Conservation (phyloP, 2,113 vertebrate species). For the Burhinus oedicnemus region DNA sequence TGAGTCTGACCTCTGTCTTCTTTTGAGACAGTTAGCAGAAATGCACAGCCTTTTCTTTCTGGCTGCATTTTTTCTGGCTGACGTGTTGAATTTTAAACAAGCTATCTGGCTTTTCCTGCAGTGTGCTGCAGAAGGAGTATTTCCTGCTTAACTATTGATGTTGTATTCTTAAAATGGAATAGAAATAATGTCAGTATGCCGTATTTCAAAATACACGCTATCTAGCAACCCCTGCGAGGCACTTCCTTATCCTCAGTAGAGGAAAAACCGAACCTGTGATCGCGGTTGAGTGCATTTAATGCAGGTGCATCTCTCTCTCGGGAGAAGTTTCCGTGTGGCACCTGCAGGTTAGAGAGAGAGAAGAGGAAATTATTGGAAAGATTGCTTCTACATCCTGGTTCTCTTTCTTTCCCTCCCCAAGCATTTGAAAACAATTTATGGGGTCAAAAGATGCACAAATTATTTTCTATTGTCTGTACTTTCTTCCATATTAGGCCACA, state of each 20-base stretch:
- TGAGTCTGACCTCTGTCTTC: neutral
- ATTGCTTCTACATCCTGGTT: neutral
- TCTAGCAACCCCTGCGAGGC: neutral
- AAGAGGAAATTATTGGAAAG: neutral
- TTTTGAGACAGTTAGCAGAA: neutral
- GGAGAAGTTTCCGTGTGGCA: neutral
- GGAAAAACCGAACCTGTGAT: neutral
- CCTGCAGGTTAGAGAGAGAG: neutral
- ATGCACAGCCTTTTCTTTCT: neutral
- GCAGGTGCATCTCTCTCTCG: fast-evolving
- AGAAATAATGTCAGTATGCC: neutral
- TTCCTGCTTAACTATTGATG: neutral
- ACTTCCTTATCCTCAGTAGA: neutral
- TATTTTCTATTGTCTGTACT: neutral
- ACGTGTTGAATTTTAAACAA: constrained; percentile 4
- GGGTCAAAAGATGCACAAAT: neutral
- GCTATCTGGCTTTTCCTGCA: neutral
- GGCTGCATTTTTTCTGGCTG: neutral
- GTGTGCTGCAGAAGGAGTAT: neutral
- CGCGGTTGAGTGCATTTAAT: neutral
- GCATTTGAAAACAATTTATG: neutral
- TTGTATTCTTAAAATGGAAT: neutral
- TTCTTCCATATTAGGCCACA: neutral
- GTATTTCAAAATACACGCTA: neutral
- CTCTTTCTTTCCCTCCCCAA: neutral